Conservation (phyloP, 2,888 invertebrate genomes). For the Thymelicus sylvestris region DNA sequence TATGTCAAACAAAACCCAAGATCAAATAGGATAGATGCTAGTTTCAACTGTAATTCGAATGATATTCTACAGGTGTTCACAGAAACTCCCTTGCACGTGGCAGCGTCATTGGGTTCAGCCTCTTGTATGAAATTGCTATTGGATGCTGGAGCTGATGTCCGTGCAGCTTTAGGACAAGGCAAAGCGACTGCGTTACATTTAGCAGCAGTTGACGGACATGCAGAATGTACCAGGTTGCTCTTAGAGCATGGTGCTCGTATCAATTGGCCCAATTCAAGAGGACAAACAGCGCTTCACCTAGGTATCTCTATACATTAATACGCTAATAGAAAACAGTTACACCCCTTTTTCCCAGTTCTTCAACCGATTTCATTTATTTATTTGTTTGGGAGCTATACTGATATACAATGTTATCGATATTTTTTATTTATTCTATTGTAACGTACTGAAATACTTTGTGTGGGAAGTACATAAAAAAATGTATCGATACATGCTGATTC, state of each 20-base stretch:
- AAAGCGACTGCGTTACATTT: conserved; percentile 93
- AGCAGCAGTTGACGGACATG: conserved; percentile 94
- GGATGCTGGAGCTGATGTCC: conserved; percentile 91
- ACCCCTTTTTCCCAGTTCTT: no score
- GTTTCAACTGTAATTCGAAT: conserved; percentile 10
- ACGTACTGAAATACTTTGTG: no score
- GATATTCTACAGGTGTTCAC: conserved; percentile 87
- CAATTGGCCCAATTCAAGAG: conserved; percentile 89
- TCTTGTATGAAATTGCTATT: conserved; percentile 89
- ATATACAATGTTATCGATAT: no score
- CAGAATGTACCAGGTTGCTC: conserved; percentile 89
- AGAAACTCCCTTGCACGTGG: conserved; percentile 93
- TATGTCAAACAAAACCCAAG: conserved; percentile 36
- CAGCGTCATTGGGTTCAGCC: conserved; percentile 89
- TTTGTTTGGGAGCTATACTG: no score
- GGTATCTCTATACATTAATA: conserved; percentile 54
- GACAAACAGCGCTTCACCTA: conserved; percentile 93
- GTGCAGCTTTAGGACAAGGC: conserved; percentile 88
- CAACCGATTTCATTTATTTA: no score
- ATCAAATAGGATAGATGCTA: conserved; percentile 22
- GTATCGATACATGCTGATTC: no score
- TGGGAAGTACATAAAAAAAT: no score
- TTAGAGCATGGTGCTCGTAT: conserved; percentile 90
- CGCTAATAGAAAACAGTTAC: no score
- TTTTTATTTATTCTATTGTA: no score